Evolutionary conservation across 2,797 vertebrate species (phyloP).

Genomic region (Gymnoscopelus braueri): DNA sequence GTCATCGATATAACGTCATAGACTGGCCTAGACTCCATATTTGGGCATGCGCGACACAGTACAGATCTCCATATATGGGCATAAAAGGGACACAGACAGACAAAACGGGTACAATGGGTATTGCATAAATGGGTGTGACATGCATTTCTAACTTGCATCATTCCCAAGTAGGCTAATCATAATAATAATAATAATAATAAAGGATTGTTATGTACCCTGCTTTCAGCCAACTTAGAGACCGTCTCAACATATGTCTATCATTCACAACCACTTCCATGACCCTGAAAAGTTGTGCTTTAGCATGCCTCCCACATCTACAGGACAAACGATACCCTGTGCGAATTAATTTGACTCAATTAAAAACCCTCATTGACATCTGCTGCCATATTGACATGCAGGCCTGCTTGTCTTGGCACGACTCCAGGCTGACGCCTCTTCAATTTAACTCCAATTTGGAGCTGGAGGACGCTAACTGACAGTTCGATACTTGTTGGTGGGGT

Average conservation of each 20-base stretch:
- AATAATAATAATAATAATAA: too few species aligned
- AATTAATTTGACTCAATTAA: constrained; percentile 75
- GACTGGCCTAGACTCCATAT: too few species aligned
- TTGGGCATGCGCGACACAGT: too few species aligned
- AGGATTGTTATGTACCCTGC: constrained; percentile 26
- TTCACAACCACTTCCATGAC: constrained; percentile 53
- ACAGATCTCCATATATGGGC: too few species aligned
- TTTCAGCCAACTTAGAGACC: constrained; percentile 40
- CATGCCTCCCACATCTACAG: constrained; percentile 57
- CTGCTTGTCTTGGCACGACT: constrained; percentile 75
- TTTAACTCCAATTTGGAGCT: constrained; percentile 73
- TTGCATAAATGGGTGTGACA: too few species aligned
- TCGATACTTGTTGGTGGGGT: constrained; percentile 67
- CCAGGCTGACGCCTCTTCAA: constrained; percentile 74
- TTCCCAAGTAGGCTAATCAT: too few species aligned
- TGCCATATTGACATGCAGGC: constrained; percentile 40
- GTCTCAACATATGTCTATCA: constrained; percentile 69
- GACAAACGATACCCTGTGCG: constrained; percentile 63
- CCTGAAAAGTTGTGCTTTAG: constrained; percentile 53
- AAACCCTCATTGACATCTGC: constrained; percentile 76
- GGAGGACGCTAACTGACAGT: constrained; percentile 73
- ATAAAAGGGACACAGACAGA: too few species aligned
- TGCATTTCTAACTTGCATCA: too few species aligned
- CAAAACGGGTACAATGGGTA: too few species aligned
- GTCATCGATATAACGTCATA: too few species aligned